phyloP scores from a whole-genome alignment of 2,888 invertebrate species.

The Plagodis dolabraria region DNA sequence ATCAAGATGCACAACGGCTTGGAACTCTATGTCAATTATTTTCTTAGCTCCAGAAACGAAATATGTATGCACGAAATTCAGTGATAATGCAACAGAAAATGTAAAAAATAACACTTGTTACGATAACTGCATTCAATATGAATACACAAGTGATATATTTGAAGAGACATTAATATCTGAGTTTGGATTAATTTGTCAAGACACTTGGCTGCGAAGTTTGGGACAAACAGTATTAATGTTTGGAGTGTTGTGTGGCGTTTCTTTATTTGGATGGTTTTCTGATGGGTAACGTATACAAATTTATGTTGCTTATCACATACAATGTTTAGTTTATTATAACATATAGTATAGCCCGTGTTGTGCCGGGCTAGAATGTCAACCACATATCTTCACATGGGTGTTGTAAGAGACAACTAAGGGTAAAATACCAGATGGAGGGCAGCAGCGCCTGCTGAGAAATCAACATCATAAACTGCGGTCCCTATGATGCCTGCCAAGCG shows the following conservation, averaged over 20 bases:
- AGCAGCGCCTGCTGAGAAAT: too few species aligned
- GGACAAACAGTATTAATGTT: conserved; percentile 59
- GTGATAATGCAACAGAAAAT: conserved; percentile 36
- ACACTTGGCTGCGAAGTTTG: conserved; percentile 59
- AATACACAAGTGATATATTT: conserved; percentile 47
- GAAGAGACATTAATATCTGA: conserved; percentile 53
- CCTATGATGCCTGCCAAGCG: too few species aligned
- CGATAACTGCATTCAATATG: conserved; percentile 53
- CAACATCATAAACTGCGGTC: too few species aligned
- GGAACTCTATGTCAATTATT: conserved; percentile 53
- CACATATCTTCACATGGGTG: too few species aligned
- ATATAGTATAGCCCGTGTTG: too few species aligned
- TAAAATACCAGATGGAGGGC: too few species aligned
- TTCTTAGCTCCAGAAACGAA: conserved; percentile 58
- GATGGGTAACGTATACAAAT: conserved; percentile 50
- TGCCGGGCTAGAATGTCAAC: too few species aligned
- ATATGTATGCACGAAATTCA: conserved; percentile 52
- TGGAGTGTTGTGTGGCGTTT: conserved; percentile 55
- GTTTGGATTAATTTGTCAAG: conserved; percentile 58
- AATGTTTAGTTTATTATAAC: too few species aligned
- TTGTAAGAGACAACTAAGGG: too few species aligned
- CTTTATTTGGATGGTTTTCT: conserved; percentile 62
- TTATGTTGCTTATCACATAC: too few species aligned
- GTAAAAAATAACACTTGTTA: conserved; percentile 56
- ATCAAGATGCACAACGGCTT: conserved; percentile 49